Evolutionary conservation across 2,888 invertebrate genomes (phyloP), one percentile per base, ranked within the genome.

Genomic region (Arge pagana): DNA sequence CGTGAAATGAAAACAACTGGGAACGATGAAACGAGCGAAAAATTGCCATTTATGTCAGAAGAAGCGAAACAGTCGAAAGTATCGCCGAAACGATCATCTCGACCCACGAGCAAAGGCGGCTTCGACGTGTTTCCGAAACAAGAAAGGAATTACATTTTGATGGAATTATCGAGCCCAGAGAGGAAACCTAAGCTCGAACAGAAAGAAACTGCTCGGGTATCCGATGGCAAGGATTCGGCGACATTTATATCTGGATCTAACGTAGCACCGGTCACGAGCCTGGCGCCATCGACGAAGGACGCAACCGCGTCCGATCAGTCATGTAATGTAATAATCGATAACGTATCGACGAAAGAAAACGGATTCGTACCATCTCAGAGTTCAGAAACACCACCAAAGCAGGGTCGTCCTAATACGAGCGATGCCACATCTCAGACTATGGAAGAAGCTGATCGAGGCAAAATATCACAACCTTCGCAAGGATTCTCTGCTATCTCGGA

Each of bases 111-210:
- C 35, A 60, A 50, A 19, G 42, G 50, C 24, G 41, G 50, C 21
- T 66, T 66, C 40, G 69, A 70, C 48, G 54, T 31, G n/a, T 63
- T 66, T 54, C 67, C 69, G 4, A 60, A 62, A 1, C 64, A 66
- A 48, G 70, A 70, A 45, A 58, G 63, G 21, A 70, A 69, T 55
- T 69, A 65, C 52, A 65, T 67, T 40, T 58, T 66, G 19, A 70
- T 66, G 65, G 70, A 70, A 45, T 53, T 65, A 11, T 64, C 68
- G 23, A 67, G 67, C 59, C 66, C 70, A 3, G 54, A 54, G 13
- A 31, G 36, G n/a, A 66, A 57, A 51, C 54, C 30, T 40, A 59
- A 51, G 41, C 36, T 48, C 45, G 55, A 53, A 6, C 59, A 59
- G 36, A 59, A 39, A 31, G 23, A 48, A 3, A 23, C 15, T 4